Base-by-base conservation (phyloP, 2,888 invertebrate species). In the Elegia similella region DNA sequence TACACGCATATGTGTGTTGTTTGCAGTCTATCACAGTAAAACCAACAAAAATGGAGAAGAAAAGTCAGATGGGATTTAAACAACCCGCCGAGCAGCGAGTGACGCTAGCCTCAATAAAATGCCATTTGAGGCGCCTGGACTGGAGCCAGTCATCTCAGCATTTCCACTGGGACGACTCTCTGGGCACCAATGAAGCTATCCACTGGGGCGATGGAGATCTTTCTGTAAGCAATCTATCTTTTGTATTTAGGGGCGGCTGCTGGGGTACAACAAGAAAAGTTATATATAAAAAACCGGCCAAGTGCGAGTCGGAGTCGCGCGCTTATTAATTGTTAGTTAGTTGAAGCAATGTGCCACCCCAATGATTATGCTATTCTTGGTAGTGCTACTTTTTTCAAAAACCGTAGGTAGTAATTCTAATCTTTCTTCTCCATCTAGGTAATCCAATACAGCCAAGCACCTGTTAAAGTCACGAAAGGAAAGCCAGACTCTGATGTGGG, bases 111-210 rank as follows among this genome's bases (percentile, higher is more conserved):
- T 87, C 85, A 7, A 85, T 93, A 56, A 81, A 72, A 56, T 93
- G 93, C 61, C 67, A 83, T 0, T 78, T 93, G 12, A 78, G 72
- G 52, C 72, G 65, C 7, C 82, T 88, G 0, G 92, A 92, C 70
- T 93, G 94, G 93, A 93, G 92, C 57, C 92, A 93, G 48, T 69
- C 79, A 0, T 82, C 83, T 0, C 85, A 93, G 55, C 92, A 93
- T 67, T 93, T 92, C 72, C 92, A 92, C 67, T 94, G 93, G 93
- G 92, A 92, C 34, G 86, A 89, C 64, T 78, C 89, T n/a, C 75
- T 93, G 6, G 80, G 69, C 12, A 84, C 86, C 17, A 66, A 76
- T 8, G 81, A 88, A 2, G 90, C 88, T 30, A 74, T 87, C 30
- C 84, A 86, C 60, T 90, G 89, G 86, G 88, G 85, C 0, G 88